These are phyloP conservation scores for Dendropsophus ebraccatus DNA, from an alignment of 2,113 vertebrate genomes.

Conservation along the genomic window DNA sequence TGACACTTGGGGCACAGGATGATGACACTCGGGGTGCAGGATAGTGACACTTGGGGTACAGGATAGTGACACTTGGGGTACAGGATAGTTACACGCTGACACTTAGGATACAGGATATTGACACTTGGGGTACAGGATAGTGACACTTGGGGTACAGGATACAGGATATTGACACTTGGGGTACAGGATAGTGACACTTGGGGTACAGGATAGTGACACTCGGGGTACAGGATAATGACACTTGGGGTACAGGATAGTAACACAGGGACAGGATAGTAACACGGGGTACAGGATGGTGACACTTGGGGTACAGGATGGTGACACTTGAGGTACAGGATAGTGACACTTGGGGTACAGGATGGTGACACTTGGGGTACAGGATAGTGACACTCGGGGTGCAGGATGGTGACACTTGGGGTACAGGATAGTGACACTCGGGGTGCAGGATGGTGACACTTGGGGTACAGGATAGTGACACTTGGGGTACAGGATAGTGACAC, in stretches of 20 bases:
- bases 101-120: not conserved
- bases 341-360: not conserved
- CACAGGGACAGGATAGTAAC: too few relatives aligned
- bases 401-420: not conserved
- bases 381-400: not conserved
- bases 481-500: too few relatives aligned
- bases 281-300: too few relatives aligned
- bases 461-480: not conserved
- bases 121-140: not conserved
- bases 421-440: not conserved
- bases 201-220: too few relatives aligned
- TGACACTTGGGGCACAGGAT: too few relatives aligned
- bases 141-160: too few relatives aligned
- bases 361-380: not conserved
- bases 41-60: not conserved
- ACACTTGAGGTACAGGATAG: not conserved
- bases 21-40: not conserved
- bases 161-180: too few relatives aligned
- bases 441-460: not conserved
- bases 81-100: not conserved
- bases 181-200: too few relatives aligned
- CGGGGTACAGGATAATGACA: too few relatives aligned
- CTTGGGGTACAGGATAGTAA: too few relatives aligned
- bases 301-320: too few relatives aligned
- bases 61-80: not conserved